phyloP scores from a whole-genome alignment of 2,113 vertebrate species.

The Eulemur rufifrons region DNA sequence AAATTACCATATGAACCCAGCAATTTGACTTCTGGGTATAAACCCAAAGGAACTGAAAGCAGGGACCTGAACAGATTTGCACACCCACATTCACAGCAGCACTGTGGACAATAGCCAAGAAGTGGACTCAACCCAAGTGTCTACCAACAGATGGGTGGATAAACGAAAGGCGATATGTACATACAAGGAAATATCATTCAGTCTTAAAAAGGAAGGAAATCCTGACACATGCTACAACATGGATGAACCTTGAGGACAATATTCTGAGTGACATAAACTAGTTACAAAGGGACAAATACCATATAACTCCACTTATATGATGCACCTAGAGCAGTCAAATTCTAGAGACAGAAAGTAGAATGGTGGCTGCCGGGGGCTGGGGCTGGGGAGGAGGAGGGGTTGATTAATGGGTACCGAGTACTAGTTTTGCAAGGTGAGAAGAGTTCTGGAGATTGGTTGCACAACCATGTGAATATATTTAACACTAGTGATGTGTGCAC shows the following conservation, averaged over 20 bases:
- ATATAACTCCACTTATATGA: no score
- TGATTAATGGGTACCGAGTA: not conserved
- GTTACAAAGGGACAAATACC: not conserved
- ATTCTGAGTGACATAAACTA: not conserved
- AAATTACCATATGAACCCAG: not conserved
- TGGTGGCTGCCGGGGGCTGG: no score
- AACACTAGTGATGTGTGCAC: not conserved
- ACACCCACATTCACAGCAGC: not conserved
- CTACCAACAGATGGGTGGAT: not conserved
- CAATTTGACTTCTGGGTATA: not conserved
- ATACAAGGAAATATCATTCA: not conserved
- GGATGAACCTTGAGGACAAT: not conserved
- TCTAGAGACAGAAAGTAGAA: not conserved
- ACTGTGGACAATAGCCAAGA: not conserved
- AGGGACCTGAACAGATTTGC: not conserved
- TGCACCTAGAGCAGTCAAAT: accelerated
- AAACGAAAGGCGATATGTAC: not conserved
- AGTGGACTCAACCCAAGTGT: not conserved
- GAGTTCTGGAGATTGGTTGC: not conserved
- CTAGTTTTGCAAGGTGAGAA: not conserved
- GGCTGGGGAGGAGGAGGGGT: accelerated
- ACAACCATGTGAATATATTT: not conserved
- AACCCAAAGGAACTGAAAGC: not conserved
- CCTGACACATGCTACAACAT: not conserved
- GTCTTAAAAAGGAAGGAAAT: not conserved